Evolutionary conservation across 2,888 invertebrate genomes (phyloP).

Genomic region (Sceliomorpha sp.): DNA sequence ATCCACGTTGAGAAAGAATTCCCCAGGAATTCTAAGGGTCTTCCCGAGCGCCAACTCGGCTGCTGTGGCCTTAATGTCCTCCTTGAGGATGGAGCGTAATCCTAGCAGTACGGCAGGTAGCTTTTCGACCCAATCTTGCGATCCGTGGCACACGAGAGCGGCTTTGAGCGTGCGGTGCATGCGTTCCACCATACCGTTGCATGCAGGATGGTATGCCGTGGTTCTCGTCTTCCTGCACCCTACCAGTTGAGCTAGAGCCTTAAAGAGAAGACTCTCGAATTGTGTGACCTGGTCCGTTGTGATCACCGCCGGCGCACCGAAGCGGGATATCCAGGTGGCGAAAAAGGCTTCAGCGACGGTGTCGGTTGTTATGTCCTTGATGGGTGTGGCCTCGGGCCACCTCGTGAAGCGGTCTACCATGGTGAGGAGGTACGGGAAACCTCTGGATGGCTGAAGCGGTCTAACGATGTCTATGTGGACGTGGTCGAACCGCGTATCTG

Average conservation of each 20-base stretch:
- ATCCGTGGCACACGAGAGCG: conserved; percentile 14
- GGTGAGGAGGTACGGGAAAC: conserved; percentile 70
- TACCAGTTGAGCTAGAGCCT: conserved; percentile 51
- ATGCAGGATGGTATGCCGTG: conserved; percentile 21
- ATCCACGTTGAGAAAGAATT: conserved; percentile 36
- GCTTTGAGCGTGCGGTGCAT: conserved; percentile 26
- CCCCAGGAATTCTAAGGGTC: conserved; percentile 28
- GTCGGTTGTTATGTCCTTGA: conserved; percentile 26
- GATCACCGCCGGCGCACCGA: conserved; percentile 71
- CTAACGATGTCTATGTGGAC: conserved; percentile 79
- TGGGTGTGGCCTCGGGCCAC: conserved; percentile 42
- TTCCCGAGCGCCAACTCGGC: conserved; percentile 32
- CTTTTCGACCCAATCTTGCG: conserved; percentile 11
- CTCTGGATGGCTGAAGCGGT: conserved; percentile 68
- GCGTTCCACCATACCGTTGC: conserved; percentile 26
- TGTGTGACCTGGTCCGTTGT: conserved; percentile 70
- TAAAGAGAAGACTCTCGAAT: conserved; percentile 57
- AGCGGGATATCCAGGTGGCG: conserved; percentile 75
- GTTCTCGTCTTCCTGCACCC: conserved; percentile 36
- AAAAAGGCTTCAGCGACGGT: conserved; percentile 59
- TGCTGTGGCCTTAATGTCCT: conserved; percentile 29
- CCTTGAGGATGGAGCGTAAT: conserved; percentile 29
- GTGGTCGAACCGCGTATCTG: conserved; percentile 69
- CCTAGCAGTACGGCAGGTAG: conserved; percentile 24
- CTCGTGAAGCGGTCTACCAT: conserved; percentile 64